Base-by-base conservation (phyloP, 2,797 vertebrate genomes). In the Nannoperca obscura region DNA sequence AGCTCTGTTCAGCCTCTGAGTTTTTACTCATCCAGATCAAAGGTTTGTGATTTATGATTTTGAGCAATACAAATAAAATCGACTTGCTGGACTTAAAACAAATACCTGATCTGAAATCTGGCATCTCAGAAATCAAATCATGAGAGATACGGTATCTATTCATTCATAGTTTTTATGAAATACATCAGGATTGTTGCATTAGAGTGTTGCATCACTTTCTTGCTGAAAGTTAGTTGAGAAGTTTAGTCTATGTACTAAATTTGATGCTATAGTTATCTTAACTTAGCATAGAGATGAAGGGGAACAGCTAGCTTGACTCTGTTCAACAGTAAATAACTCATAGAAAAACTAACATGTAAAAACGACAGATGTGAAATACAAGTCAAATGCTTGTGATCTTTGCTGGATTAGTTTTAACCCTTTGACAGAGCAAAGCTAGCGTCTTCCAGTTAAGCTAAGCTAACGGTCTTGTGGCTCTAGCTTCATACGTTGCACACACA, bases 381-480 rank as follows among this genome's bases (percentile, higher is more conserved):
- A 38, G 36, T 10, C 36, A 9, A 17, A 19, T 6, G 53, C 42
- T 57, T 38, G 17, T 67, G 10, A 49, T 14, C n/a, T 34, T 30
- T 47, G 30, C 6, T 47, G 24, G 20, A 3, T 40, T 27, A 32
- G 4, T 54, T 55, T 65, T 34, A 36, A 44, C 24, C 38, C 63
- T 19, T 10, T 27, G 19, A n/a, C 2, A 19, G 36, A 24, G 32
- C 15, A 10, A 32, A 12, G 22, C 53, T 38, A 27, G 20, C 30
- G 17, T 15, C 66, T 34, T 36, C 24, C 13, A 34, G 24, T 57
- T 14, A 49, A 30, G 55, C 55, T n/a, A 80, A 53, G 61, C 24
- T 61, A 70, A 65, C 2, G 0, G 13, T 57, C 20, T 15, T 36
- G 7, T 9, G 19, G 34, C 30, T 68, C 2, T 32, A 7, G n/a